Evolutionary conservation across 2,888 invertebrate species (phyloP).

Genomic region (Palloptera scutellata): DNA sequence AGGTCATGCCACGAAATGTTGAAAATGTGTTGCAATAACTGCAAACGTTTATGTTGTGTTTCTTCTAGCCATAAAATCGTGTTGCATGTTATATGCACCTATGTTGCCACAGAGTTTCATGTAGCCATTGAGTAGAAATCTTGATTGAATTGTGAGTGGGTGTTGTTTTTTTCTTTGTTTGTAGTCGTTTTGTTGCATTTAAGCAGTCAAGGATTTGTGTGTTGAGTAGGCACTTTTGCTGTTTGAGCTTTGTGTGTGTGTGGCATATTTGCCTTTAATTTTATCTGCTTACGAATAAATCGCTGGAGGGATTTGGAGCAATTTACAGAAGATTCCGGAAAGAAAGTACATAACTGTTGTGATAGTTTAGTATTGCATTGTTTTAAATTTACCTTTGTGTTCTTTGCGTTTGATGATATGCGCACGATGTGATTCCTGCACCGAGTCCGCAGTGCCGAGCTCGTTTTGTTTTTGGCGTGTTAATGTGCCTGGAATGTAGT

Average conservation of each 20-base stretch:
- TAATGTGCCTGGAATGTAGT: slow-evolving; percentile 55
- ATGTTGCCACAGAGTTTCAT: too few relatives aligned
- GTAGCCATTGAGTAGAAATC: neutral
- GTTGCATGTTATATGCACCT: neutral
- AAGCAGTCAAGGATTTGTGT: neutral
- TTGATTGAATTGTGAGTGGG: slow-evolving; percentile 15
- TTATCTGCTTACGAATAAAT: too few relatives aligned
- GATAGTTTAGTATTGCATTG: too few relatives aligned
- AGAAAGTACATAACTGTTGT: too few relatives aligned
- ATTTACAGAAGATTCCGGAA: too few relatives aligned
- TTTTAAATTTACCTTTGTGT: slow-evolving; percentile 49
- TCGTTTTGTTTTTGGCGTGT: slow-evolving; percentile 56
- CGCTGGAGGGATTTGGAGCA: too few relatives aligned
- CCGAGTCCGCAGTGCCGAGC: slow-evolving; percentile 55
- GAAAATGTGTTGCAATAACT: too few relatives aligned
- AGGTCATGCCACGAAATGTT: too few relatives aligned
- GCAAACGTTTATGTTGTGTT: too few relatives aligned
- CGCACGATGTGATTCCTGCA: slow-evolving; percentile 51
- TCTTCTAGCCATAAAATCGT: neutral
- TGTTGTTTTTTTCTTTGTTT: neutral
- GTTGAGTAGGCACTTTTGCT: neutral
- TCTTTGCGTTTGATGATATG: slow-evolving; percentile 47
- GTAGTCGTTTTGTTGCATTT: too few relatives aligned
- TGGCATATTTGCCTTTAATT: neutral
- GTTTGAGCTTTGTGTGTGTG: neutral